Conservation (phyloP, 2,113 vertebrate genomes). For the Coreoperca whiteheadi region DNA sequence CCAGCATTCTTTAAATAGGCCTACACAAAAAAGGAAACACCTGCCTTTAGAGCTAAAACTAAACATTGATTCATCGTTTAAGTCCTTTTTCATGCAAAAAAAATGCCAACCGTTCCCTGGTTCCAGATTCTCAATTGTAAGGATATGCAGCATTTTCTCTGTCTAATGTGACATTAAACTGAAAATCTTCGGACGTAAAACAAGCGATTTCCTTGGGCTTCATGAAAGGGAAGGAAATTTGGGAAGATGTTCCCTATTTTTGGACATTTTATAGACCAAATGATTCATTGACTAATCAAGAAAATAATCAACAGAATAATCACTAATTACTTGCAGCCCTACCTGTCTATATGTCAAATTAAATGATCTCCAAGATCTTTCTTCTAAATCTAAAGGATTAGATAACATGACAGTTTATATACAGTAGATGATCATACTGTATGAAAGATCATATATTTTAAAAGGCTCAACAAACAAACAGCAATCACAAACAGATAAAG, state of each 20-base stretch:
- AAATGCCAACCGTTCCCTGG: neutral
- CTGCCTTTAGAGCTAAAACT: slow-evolving; percentile 30
- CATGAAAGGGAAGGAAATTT: neutral
- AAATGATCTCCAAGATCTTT: neutral
- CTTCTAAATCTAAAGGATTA: neutral
- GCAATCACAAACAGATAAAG: neutral
- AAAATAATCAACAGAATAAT: neutral
- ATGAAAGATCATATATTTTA: neutral
- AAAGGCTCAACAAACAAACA: slow-evolving; percentile 20
- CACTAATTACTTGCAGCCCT: neutral
- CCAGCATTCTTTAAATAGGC: slow-evolving; percentile 50
- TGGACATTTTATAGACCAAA: neutral
- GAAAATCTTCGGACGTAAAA: neutral
- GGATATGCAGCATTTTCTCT: neutral
- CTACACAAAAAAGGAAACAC: slow-evolving; percentile 35
- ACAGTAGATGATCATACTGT: neutral
- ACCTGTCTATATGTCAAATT: neutral
- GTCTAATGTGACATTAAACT: neutral
- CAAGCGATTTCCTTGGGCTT: neutral
- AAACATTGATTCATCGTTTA: neutral
- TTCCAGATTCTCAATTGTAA: neutral
- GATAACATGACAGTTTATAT: neutral
- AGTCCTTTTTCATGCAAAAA: neutral
- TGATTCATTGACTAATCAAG: neutral
- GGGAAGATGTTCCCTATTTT: neutral